Percentiles rank a stretch among this genome's conserved stretches.
Evolutionary conservation across 1,140 invertebrate species (phyloP).

Genomic region (Bombus ignitus): DNA sequence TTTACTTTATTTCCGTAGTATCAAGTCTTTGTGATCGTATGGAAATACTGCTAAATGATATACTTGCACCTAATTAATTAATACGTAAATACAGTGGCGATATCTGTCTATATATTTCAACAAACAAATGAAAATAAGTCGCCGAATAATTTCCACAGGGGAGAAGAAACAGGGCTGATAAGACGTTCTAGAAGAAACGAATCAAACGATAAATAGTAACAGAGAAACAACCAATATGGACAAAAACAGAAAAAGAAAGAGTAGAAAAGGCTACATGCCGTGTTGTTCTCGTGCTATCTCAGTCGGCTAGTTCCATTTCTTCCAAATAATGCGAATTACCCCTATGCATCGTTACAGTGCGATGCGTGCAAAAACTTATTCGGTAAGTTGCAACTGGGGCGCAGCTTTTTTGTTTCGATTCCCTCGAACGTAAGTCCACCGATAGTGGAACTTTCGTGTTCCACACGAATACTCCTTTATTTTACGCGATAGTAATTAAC

Average conservation of each 20-base stretch:
- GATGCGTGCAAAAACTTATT: slow-evolving; percentile 11
- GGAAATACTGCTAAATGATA: too few species aligned
- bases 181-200: background rate
- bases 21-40: too few species aligned
- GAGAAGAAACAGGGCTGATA: background rate
- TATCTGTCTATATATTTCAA: too few species aligned
- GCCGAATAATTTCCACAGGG: background rate
- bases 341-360: background rate
- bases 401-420: background rate
- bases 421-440: background rate
- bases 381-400: background rate
- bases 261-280: background rate
- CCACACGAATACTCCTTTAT: background rate
- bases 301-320: slow-evolving; percentile 14
- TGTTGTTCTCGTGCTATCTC: background rate
- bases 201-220: background rate
- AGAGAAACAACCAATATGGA: background rate
- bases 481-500: slow-evolving; percentile 1
- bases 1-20: too few species aligned
- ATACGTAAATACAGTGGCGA: too few species aligned
- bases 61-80: too few species aligned
- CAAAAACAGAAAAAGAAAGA: background rate
- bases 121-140: too few species aligned
- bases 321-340: background rate
- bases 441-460: too few species aligned